These are phyloP conservation scores for Ornithoptera priamus DNA, from an alignment of 2,888 invertebrate species.

Conservation along the genomic window DNA sequence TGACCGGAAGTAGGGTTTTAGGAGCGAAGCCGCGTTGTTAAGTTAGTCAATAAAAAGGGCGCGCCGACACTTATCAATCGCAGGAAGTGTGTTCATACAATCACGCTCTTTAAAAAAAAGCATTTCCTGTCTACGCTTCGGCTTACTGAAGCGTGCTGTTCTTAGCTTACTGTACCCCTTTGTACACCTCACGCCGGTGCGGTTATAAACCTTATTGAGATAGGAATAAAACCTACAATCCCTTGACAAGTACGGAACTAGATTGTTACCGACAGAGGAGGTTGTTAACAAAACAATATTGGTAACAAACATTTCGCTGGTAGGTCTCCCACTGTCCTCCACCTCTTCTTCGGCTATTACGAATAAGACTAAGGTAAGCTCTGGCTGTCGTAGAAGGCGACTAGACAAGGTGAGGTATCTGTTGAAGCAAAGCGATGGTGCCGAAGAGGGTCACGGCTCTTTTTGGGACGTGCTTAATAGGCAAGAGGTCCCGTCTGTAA, in stretches of 20 bases:
- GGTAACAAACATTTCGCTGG: not conserved
- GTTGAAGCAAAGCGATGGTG: too few species aligned
- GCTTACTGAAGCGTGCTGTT: conserved; percentile 25
- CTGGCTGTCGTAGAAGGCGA: too few species aligned
- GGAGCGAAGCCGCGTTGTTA: too few species aligned
- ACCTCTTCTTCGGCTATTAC: too few species aligned
- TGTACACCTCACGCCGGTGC: conserved; percentile 6
- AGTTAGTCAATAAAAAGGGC: conserved; percentile 4
- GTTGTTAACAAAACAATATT: conserved; percentile 6
- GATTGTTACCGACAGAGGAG: conserved; percentile 1
- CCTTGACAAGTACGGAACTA: not conserved
- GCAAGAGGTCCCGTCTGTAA: too few species aligned
- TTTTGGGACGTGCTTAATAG: too few species aligned
- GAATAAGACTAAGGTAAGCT: too few species aligned
- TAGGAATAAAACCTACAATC: not conserved
- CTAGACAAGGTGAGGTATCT: too few species aligned
- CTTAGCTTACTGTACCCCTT: conserved; percentile 6
- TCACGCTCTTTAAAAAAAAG: conserved; percentile 20
- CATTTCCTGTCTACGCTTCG: conserved; percentile 23
- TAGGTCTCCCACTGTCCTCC: too few species aligned
- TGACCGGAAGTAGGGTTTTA: not conserved
- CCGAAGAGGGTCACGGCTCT: too few species aligned
- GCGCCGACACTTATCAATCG: conserved; percentile 22
- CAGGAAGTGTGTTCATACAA: conserved; percentile 27
- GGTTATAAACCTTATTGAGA: not conserved